Conservation (phyloP, 2,113 vertebrate species). For the Myiopsitta monachus region DNA sequence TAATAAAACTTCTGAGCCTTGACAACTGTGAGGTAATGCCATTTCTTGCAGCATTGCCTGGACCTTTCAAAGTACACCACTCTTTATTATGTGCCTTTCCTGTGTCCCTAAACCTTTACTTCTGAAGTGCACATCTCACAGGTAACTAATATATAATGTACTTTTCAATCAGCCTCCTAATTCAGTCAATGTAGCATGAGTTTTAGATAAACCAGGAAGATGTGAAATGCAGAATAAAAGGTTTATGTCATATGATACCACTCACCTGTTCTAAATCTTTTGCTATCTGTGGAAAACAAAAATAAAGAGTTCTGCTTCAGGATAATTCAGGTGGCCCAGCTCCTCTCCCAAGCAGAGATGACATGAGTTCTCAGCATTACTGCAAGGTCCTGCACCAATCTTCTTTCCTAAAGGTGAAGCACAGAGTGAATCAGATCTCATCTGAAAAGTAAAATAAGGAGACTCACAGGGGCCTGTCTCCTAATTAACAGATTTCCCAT, state of each 20-base stretch:
- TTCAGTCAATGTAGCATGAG: constrained; percentile 24
- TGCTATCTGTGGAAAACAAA: not conserved
- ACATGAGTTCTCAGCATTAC: not conserved
- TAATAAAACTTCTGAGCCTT: constrained; percentile 84
- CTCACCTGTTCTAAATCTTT: constrained; percentile 35
- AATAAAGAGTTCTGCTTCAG: not conserved
- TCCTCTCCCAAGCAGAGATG: not conserved
- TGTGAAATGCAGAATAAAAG: constrained; percentile 41
- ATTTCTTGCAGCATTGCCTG: constrained; percentile 70
- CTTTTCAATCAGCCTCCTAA: constrained; percentile 66
- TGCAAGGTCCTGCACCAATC: not conserved
- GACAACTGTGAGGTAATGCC: constrained; percentile 78
- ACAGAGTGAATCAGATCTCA: not conserved
- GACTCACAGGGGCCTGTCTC: not conserved
- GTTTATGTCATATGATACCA: not conserved
- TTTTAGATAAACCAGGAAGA: constrained; percentile 32
- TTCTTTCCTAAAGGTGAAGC: not conserved
- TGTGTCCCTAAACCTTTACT: constrained; percentile 68
- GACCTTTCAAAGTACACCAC: constrained; percentile 70
- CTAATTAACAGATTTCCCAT: not conserved
- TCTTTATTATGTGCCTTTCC: constrained; percentile 47
- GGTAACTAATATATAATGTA: constrained; percentile 65
- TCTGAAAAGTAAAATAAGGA: not conserved
- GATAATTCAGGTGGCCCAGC: not conserved
- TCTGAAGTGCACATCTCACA: constrained; percentile 62